Conservation (phyloP, 2,797 vertebrate genomes). For the Myripristis jacobus region DNA sequence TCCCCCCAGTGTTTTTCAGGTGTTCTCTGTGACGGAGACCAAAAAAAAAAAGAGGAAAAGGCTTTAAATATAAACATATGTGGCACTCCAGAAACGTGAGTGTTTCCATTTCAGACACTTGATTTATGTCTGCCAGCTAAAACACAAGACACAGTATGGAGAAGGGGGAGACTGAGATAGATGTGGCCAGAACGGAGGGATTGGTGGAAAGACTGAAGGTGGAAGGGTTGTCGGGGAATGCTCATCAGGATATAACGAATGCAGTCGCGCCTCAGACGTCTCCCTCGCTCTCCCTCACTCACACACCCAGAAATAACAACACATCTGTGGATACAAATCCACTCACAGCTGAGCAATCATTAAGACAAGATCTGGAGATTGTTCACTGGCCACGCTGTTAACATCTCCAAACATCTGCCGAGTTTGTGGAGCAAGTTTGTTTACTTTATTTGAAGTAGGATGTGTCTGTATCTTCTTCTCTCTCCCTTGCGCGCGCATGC, state of each 20-base stretch:
- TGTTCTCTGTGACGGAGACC: constrained; percentile 57
- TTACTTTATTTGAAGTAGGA: constrained; percentile 45
- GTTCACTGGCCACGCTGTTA: constrained; percentile 29
- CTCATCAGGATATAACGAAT: constrained; percentile 24
- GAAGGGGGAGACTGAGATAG: constrained; percentile 42
- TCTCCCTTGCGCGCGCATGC: not conserved
- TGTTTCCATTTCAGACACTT: constrained; percentile 75
- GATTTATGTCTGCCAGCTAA: constrained; percentile 73
- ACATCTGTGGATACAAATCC: constrained; percentile 13
- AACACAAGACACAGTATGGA: constrained; percentile 65
- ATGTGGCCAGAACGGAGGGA: constrained; percentile 45
- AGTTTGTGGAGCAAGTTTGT: constrained; percentile 38
- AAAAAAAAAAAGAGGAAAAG: too few species aligned
- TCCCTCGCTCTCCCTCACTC: not conserved
- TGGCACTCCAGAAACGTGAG: constrained; percentile 70
- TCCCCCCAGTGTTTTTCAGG: constrained; percentile 63
- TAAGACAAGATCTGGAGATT: constrained; percentile 44
- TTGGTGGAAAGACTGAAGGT: constrained; percentile 55
- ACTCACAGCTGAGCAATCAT: constrained; percentile 38
- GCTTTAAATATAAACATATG: constrained; percentile 78
- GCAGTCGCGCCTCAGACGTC: constrained; percentile 5
- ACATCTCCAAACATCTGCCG: constrained; percentile 53
- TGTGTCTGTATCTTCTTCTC: constrained; percentile 9
- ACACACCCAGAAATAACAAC: constrained; percentile 18
- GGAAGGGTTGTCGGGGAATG: constrained; percentile 37